phyloP scores from a whole-genome alignment of 2,888 invertebrate genomes.

The Amphipyra tragopoginis region DNA sequence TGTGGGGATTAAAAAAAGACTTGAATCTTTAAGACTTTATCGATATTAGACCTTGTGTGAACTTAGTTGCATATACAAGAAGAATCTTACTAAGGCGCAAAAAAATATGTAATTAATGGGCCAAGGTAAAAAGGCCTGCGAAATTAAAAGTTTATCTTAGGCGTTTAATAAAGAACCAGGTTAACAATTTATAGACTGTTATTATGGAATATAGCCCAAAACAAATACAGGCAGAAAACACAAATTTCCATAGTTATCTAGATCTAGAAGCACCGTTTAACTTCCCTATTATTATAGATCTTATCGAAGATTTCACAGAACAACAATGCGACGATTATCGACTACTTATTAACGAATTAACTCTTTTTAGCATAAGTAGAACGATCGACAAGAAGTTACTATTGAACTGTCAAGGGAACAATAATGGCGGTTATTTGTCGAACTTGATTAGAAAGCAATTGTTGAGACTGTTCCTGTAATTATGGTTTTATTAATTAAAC shows the following conservation, averaged over 20 bases:
- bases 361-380: slow-evolving; percentile 57
- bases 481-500: background rate
- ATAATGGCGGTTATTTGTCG: slow-evolving; percentile 30
- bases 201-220: background rate
- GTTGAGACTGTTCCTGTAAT: background rate
- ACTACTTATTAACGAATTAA: slow-evolving; percentile 49
- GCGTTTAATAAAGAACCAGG: no score
- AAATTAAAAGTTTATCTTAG: no score
- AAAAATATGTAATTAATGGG: no score
- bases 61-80: no score
- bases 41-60: no score
- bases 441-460: slow-evolving; percentile 19
- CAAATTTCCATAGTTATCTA: slow-evolving; percentile 4
- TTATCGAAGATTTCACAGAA: slow-evolving; percentile 32
- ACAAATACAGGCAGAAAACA: background rate
- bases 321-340: slow-evolving; percentile 57
- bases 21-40: no score
- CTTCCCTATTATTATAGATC: slow-evolving; percentile 33
- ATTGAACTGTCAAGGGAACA: slow-evolving; percentile 48
- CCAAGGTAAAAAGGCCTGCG: no score
- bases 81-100: no score
- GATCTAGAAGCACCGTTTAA: slow-evolving; percentile 19
- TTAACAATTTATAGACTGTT: no score
- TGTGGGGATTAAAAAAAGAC: no score
- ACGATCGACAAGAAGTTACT: slow-evolving; percentile 42